Percentiles rank a stretch among this genome's conserved stretches.
These are phyloP conservation scores for Macrosiphum euphorbiae DNA, from an alignment of 2,888 invertebrate genomes.

Conservation along the genomic window DNA sequence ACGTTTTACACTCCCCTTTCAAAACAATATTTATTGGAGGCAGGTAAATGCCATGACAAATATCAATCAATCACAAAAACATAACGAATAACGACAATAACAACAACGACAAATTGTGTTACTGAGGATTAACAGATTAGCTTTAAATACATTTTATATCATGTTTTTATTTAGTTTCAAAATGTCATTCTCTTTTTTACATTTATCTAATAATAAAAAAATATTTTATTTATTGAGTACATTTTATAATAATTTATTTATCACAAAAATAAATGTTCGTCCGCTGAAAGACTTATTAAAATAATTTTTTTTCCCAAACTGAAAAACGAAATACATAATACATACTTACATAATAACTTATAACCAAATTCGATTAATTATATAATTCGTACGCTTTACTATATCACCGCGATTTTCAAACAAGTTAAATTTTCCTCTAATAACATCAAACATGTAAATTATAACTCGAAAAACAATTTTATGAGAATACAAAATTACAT, in stretches of 20 bases:
- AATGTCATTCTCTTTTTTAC: background rate
- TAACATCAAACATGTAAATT: background rate
- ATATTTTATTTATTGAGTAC: background rate
- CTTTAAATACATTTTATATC: slow-evolving; percentile 18
- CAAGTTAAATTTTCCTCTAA: background rate
- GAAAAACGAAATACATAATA: background rate
- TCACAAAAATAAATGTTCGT: background rate
- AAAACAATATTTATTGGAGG: slow-evolving; percentile 25
- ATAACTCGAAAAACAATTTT: background rate
- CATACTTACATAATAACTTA: background rate
- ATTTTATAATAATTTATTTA: background rate
- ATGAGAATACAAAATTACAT: background rate
- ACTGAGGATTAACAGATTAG: slow-evolving; percentile 34
- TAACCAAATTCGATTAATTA: background rate
- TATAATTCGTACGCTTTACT: background rate
- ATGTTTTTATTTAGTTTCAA: background rate
- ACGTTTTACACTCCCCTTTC: background rate
- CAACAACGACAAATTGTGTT: slow-evolving; percentile 40
- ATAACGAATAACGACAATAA: slow-evolving; percentile 33
- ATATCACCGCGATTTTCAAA: background rate
- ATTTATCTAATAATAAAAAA: background rate
- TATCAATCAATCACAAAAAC: slow-evolving; percentile 48
- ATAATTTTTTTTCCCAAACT: background rate
- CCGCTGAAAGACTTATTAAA: background rate
- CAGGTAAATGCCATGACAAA: slow-evolving; percentile 20